Percentiles rank a stretch among this genome's conserved stretches.
phyloP scores from a whole-genome alignment of 2,888 invertebrate species.

The Lasioglossum morio region DNA sequence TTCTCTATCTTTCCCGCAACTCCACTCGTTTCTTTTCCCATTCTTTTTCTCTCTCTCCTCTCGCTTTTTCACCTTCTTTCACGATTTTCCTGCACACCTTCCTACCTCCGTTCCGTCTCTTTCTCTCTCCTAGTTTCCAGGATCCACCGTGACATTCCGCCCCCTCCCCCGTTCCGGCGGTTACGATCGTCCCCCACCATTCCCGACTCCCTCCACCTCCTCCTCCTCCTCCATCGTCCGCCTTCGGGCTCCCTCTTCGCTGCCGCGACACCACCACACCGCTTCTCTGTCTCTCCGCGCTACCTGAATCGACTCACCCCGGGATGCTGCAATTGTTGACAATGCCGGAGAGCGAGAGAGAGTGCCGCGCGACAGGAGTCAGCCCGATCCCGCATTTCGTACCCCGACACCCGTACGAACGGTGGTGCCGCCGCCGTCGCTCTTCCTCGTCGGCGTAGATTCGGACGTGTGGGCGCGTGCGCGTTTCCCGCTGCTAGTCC shows the following conservation, averaged over 20 bases:
- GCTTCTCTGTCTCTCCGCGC: constrained; percentile 70
- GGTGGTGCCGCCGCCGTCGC: constrained; percentile 56
- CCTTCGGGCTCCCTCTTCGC: constrained; percentile 67
- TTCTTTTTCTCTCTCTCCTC: constrained; percentile 5
- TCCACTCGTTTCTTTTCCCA: constrained; percentile 31
- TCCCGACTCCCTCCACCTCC: constrained; percentile 23
- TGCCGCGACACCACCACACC: constrained; percentile 62
- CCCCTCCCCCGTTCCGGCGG: not conserved
- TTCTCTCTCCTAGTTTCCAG: not conserved
- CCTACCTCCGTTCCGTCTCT: constrained; percentile 11
- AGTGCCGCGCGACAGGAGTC: constrained; percentile 61
- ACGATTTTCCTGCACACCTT: constrained; percentile 48
- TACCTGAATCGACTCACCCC: constrained; percentile 77
- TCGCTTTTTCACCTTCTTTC: constrained; percentile 50
- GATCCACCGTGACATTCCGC: constrained; percentile 22
- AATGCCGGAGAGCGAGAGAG: constrained; percentile 73
- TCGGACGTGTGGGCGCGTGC: constrained; percentile 64
- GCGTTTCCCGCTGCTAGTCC: constrained; percentile 5
- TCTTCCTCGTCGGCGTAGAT: constrained; percentile 46
- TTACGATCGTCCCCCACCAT: not conserved
- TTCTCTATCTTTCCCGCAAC: not conserved
- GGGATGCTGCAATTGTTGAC: constrained; percentile 82
- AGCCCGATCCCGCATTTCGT: constrained; percentile 73
- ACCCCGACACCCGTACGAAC: constrained; percentile 71
- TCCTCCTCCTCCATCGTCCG: constrained; percentile 45